Evolutionary conservation across 35 echinoderm and acorn worm genomes (phyloP), one percentile per base, ranked within the genome.

Genomic region (Ptychodera flava): DNA sequence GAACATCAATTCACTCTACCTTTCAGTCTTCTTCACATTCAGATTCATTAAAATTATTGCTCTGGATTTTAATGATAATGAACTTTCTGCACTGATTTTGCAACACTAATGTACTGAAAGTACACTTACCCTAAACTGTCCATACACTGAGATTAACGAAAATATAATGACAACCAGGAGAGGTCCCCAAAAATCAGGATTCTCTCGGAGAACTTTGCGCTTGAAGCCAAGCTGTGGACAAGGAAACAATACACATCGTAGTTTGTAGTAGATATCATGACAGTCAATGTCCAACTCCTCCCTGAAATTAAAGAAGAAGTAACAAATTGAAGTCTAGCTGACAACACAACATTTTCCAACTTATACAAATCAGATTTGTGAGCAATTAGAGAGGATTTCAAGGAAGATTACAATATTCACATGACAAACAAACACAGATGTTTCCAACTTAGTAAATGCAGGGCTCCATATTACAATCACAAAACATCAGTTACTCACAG

Each of bases 141-240:
- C 92, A 90, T 97, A 94, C 31, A 97, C 92, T 86, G 95, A 97
- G 38, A 97, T 81, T 38, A 93, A 77, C 0, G 95, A 90, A 82
- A 97, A 97, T 78, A 93, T 81, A 29, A 97, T 81, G 53, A 97
- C 95, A 1, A 97, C 95, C 35, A 97, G 78, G 31, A 97, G 90
- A 76, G 95, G 95, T 22, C 95, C 95, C 95, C 95, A 97, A 80
- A 97, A 97, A 75, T 97, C 95, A 35, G 95, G 95, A 29, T 85
- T 94, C 35, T 97, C 95, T 84, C 95, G 89, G 36, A 97, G 76
- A 29, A 97, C 81, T 80, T 97, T 89, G 53, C 90, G 84, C 79
- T 97, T 86, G 81, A 93, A 97, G 2, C 95, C 95, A 1, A 97
- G 90, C 29, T 88, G 83, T 35, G 95, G 92, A 80, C 95, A 97